Evolutionary conservation across 2,797 vertebrate genomes (phyloP).

Genomic region (Clarias pachynema): DNA sequence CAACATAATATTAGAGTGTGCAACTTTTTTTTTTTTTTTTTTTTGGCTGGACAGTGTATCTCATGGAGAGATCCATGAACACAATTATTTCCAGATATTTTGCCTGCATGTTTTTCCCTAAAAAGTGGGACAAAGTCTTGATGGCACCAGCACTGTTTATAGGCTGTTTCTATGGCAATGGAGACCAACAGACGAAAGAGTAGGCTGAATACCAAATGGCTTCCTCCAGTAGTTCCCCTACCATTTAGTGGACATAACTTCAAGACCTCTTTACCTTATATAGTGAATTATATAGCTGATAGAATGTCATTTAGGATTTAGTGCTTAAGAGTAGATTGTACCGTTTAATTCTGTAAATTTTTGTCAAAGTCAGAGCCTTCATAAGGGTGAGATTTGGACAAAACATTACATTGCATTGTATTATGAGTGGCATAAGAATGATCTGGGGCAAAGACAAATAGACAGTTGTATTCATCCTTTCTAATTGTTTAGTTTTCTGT

Average conservation of each 20-base stretch:
- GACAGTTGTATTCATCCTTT: too few relatives aligned
- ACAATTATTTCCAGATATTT: neutral
- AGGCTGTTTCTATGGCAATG: neutral
- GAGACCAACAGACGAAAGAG: neutral
- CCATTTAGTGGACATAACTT: neutral
- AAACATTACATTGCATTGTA: too few relatives aligned
- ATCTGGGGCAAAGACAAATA: too few relatives aligned
- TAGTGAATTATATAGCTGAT: neutral
- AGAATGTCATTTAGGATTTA: neutral
- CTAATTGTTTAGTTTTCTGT: too few relatives aligned
- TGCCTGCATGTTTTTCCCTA: neutral
- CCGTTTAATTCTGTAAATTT: neutral
- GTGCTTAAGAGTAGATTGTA: neutral
- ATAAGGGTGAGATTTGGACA: too few relatives aligned
- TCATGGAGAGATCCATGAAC: neutral
- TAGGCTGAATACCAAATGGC: neutral
- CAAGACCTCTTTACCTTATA: neutral
- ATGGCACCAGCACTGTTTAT: neutral
- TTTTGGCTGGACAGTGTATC: neutral
- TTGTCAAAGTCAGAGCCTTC: too few relatives aligned
- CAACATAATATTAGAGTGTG: too few relatives aligned
- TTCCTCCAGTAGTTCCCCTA: neutral
- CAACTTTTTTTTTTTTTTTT: too few relatives aligned
- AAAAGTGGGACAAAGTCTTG: neutral
- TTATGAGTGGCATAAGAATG: too few relatives aligned